Percentiles rank a stretch among this genome's conserved stretches.
phyloP scores from a whole-genome alignment of 1,140 invertebrate species.

The Nephila pilipes region DNA sequence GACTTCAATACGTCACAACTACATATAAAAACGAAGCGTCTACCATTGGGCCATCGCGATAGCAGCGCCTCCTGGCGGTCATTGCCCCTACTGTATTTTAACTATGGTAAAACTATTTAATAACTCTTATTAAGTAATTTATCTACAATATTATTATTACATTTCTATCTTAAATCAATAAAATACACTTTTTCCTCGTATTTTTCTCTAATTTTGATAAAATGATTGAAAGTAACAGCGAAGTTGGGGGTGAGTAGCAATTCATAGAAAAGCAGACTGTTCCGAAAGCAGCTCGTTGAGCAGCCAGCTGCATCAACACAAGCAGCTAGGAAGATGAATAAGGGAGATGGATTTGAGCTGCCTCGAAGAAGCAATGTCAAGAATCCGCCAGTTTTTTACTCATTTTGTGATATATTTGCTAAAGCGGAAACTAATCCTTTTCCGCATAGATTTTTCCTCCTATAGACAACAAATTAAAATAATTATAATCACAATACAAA shows the following conservation, averaged over 20 bases:
- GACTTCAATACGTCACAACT: conserved; percentile 65
- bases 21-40: conserved; percentile 74
- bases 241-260: neutral
- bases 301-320: conserved; percentile 74
- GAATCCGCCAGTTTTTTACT: neutral
- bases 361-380: neutral
- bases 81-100: conserved; percentile 49
- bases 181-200: neutral
- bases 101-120: conserved; percentile 40
- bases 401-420: neutral
- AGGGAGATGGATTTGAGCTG: neutral
- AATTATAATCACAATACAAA: too few species aligned
- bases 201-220: neutral
- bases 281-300: conserved; percentile 69
- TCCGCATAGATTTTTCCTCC: too few species aligned
- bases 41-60: conserved; percentile 66
- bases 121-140: neutral
- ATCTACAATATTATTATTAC: neutral
- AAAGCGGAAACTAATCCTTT: too few species aligned
- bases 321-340: conserved; percentile 39
- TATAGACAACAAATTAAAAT: too few species aligned
- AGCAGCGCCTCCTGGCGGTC: conserved; percentile 31
- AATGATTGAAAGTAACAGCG: neutral
- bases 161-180: neutral
- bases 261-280: conserved; percentile 58